Evolutionary conservation across 2,888 invertebrate species (phyloP).

Genomic region (Orthosia gothica): DNA sequence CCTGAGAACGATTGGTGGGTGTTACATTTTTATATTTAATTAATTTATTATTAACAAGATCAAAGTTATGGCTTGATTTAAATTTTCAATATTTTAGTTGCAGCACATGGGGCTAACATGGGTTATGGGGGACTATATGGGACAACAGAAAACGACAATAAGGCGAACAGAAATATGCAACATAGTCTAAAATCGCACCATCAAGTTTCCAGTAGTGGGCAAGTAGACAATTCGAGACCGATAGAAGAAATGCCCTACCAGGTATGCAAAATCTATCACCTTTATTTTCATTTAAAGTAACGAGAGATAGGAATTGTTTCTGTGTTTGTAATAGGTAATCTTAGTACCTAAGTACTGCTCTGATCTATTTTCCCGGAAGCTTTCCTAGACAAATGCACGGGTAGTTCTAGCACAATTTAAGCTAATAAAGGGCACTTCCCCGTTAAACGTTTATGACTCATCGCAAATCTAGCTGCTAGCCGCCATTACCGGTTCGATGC

Average conservation of each 20-base stretch:
- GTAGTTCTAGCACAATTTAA: neutral
- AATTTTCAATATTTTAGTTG: slow-evolving; percentile 83
- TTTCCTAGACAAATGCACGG: neutral
- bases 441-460: no score
- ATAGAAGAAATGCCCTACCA: slow-evolving; percentile 92
- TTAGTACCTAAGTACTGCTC: neutral
- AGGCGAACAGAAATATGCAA: slow-evolving; percentile 85
- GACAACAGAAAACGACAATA: slow-evolving; percentile 83
- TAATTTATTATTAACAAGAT: neutral
- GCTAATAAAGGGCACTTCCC: neutral
- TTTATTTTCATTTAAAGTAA: neutral
- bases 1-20: slow-evolving; percentile 32
- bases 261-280: slow-evolving; percentile 77
- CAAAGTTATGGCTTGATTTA: slow-evolving; percentile 33
- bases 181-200: slow-evolving; percentile 89
- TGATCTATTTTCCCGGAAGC: no score
- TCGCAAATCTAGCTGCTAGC: neutral
- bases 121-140: slow-evolving; percentile 92
- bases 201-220: slow-evolving; percentile 87
- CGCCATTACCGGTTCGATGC: neutral
- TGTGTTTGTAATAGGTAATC: neutral
- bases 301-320: neutral
- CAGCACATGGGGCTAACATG: slow-evolving; percentile 91
- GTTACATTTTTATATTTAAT: neutral
- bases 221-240: slow-evolving; percentile 83